Conservation (phyloP, 2,797 vertebrate species). For the Fistularia commersonii region DNA sequence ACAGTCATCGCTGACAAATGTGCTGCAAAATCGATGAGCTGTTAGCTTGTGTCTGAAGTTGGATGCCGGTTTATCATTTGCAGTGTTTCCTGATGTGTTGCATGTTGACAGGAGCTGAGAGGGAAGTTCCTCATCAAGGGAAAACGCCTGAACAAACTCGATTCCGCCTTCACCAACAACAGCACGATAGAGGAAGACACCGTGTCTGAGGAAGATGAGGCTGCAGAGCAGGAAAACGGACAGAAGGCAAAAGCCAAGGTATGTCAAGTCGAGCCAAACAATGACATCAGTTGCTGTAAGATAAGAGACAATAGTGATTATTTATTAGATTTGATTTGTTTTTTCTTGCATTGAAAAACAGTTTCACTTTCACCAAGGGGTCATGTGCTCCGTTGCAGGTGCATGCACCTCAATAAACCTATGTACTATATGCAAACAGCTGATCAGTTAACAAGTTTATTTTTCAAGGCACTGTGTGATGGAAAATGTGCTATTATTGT, state of each 20-base stretch:
- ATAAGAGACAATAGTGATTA: no score
- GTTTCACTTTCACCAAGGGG: no score
- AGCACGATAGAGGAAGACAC: constrained; percentile 57
- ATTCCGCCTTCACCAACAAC: constrained; percentile 61
- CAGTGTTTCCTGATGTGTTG: not conserved
- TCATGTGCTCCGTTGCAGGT: no score
- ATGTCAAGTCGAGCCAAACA: not conserved
- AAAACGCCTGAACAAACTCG: constrained; percentile 86
- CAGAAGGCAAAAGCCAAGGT: constrained; percentile 74
- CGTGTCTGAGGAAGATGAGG: constrained; percentile 95
- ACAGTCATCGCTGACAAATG: not conserved
- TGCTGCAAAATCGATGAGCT: not conserved
- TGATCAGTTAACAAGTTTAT: no score
- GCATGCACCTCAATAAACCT: no score
- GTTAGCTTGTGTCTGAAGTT: not conserved
- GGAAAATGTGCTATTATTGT: no score
- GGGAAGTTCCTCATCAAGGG: constrained; percentile 90
- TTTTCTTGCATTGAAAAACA: no score
- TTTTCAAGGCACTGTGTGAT: no score
- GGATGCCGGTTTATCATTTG: not conserved
- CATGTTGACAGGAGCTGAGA: constrained; percentile 81
- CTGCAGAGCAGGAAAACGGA: constrained; percentile 84
- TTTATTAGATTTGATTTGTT: no score
- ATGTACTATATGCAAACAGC: no score
- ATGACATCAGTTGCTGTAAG: no score